Base-by-base conservation (phyloP, 2,888 invertebrate genomes). In the Fissipunctia ypsillon region DNA sequence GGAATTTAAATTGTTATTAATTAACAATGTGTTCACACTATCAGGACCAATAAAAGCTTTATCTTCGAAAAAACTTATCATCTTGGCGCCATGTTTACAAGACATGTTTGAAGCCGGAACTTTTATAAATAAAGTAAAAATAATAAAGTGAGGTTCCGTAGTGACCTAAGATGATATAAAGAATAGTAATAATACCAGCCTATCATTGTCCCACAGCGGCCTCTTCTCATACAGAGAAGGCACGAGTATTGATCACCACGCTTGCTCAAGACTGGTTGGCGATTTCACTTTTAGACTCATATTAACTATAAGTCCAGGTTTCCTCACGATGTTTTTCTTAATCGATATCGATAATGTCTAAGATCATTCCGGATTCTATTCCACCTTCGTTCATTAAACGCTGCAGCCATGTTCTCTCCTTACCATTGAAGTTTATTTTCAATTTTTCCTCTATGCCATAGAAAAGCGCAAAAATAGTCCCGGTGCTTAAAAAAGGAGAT, bases 1-100 rank as follows among this genome's bases (percentile, higher is more conserved):
- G 45, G 56, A 70, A 73, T 69, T 50, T 25, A 72, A 78, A 73
- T 74, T 69, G 66, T 74, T 81, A 79, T 78, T 85, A 80, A 88
- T 81, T 85, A 76, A 76, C 43, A 71, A 57, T 56, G 50, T 68
- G 70, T 68, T 70, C 35, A 52, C 63, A 56, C 64, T 81, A 80
- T 85, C 82, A 38, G n/a, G 57, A 60, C 63, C 56, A 76, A 72
- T 80, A 77, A 80, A 68, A 76, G 35, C 52, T 80, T 78, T 75
- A 83, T 84, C 75, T 79, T 43, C 35, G 4, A 67, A 76, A 56
- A 59, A 73, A 76, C 65, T 60, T 64, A 56, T 78, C 67, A 75
- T 73, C n/a, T 57, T 65, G 57, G 68, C 76, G 76, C 65, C 75
- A 35, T 76, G 57, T 61, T 78, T 67, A 70, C 35, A 73, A 66